Base-by-base conservation (phyloP, 92 coral and sea anemone species). In the Phenganax marumi region DNA sequence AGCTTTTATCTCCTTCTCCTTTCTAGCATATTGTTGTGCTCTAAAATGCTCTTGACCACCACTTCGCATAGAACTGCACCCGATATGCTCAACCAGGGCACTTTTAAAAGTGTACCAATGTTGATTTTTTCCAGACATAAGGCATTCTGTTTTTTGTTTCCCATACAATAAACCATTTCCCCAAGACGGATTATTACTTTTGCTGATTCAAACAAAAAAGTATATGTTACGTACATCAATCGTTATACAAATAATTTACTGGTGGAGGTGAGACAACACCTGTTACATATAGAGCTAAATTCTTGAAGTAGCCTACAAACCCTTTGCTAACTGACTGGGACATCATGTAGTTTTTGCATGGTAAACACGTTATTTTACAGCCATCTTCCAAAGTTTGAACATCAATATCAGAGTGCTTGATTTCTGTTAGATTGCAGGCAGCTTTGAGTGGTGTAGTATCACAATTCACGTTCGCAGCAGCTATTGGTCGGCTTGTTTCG, bases 151-250 rank as follows among this genome's bases (percentile, higher is more conserved):
- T 77, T 75, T 77, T 24, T 77, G 0, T 55, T 33, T 13, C 3
- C 60, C 81, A 77, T 39, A 77, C 46, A 56, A 8, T 13, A 77
- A 57, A 13, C 81, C 81, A 77, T 19, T 25, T 43, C 69, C 81
- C 69, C 81, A 77, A 10, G 81, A 66, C 49, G 5, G 18, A 7
- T 16, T 12, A 19, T 66, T 66, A 64, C 3, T 14, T 64, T 6
- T 33, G 16, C 70, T 64, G 13, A 21, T 9, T 25, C 7, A 50
- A 48, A n/a, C 0, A 52, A 50, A 50, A 9, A 14, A 70, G 23
- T 70, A 21, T 64, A 62, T 64, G 8, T 22, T 0, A 25, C 13
- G 7, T 5, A 9, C 26, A 24, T 8, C 1, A 3, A 64, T 19
- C 21, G 16, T 12, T 14, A 3, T 23, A 33, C 43, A 13, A 58